Base-by-base conservation (phyloP, 2,113 vertebrate genomes). In the Oriolus oriolus region DNA sequence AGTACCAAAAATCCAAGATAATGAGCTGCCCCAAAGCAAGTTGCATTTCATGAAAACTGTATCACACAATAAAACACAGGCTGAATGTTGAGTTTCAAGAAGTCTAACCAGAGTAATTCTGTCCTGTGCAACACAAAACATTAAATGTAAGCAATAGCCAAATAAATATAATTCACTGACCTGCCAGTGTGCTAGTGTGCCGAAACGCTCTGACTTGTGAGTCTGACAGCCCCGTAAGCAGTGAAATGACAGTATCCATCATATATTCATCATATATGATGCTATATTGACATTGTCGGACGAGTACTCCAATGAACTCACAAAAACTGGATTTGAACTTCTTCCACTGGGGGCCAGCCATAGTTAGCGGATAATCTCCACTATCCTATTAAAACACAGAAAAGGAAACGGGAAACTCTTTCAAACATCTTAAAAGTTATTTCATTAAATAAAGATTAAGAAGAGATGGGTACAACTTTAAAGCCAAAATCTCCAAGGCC, bases 261-360 rank as follows among this genome's bases (percentile, higher is more conserved):
- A 99, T 99, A 96, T 99, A 99, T 53, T 99, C 99, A 96, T 99
- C 99, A 96, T 99, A 99, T 98, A 99, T 99, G 98, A 99, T 99
- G 98, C 99, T 99, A 96, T 99, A 99, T 56, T 99, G 99, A 98
- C 99, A 99, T 70, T 99, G 99, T 85, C 99, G 98, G 90, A 99
- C 99, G 49, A 99, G 98, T 28, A 99, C 99, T 4, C 98, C 98
- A 96, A 99, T 99, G 97, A 99, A 99, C 98, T 99, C 99, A 98
- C 99, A 99, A 97, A 99, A 99, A 96, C 99, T 99, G 92, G 98
- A 98, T 91, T 99, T 99, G 97, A 99, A 99, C 96, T 99, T 99
- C 97, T 99, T 99, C 99, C 99, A 99, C 94, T 99, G 98, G 47
- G 99, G 99, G 92, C 99, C 99, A n/a, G 99, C 99, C 98, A 99